Evolutionary conservation across 2,797 vertebrate species (phyloP).

Genomic region (Clarias pachynema): DNA sequence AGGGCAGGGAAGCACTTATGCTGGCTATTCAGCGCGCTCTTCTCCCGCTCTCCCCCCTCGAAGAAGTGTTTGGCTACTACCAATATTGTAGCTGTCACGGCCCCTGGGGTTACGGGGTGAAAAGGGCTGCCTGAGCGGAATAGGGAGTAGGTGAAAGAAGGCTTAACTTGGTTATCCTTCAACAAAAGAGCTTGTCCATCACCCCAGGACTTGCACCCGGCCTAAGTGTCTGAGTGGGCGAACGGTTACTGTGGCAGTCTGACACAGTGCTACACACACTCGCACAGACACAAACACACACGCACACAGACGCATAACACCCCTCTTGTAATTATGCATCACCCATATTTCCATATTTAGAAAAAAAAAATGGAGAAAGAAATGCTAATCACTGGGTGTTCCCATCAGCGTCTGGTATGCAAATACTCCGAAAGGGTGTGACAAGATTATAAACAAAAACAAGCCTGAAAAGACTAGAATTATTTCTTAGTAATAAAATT

Average conservation of each 20-base stretch:
- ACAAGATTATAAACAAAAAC: conserved; percentile 23
- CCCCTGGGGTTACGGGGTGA: conserved; percentile 61
- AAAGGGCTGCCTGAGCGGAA: conserved; percentile 52
- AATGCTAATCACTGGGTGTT: conserved; percentile 27
- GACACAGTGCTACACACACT: conserved; percentile 20
- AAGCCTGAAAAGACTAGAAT: background rate
- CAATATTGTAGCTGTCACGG: conserved; percentile 66
- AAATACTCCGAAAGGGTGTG: conserved; percentile 20
- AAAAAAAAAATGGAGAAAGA: background rate
- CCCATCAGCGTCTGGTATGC: conserved; percentile 32
- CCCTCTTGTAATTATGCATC: conserved; percentile 8
- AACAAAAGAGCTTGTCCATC: conserved; percentile 62
- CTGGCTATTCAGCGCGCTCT: conserved; percentile 55
- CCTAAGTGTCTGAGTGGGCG: conserved; percentile 38
- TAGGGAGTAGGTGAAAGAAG: conserved; percentile 43
- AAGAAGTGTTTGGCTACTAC: conserved; percentile 64
- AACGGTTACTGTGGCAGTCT: conserved; percentile 53
- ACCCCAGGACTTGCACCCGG: conserved; percentile 47
- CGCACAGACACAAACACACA: background rate
- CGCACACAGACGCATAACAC: conserved; percentile 7
- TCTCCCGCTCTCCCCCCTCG: conserved; percentile 37
- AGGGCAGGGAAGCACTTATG: conserved; percentile 59
- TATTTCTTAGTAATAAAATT: conserved; percentile 15
- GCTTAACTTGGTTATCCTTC: conserved; percentile 59
- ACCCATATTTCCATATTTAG: conserved; percentile 25